Percentiles rank a stretch among this genome's conserved stretches.
phyloP scores from a whole-genome alignment of 2,113 vertebrate species.

The Tamias sibiricus region DNA sequence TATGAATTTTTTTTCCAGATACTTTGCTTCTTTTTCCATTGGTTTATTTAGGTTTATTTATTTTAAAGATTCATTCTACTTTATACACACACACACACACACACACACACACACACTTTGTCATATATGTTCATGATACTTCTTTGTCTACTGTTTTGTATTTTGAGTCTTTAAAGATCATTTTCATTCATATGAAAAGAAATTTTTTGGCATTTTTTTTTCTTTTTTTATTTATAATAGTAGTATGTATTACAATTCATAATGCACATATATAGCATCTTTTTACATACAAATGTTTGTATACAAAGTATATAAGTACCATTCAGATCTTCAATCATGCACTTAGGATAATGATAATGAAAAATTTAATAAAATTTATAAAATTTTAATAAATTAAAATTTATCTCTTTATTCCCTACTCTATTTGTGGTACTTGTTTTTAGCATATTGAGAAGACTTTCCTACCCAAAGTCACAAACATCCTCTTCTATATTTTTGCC shows the following conservation, averaged over 20 bases:
- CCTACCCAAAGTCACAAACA: not conserved
- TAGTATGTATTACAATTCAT: too few species aligned
- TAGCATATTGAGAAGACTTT: not conserved
- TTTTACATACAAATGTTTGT: too few species aligned
- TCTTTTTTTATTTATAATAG: too few species aligned
- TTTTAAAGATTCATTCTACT: not conserved
- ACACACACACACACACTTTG: not conserved
- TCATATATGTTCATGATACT: not conserved
- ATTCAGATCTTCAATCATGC: too few species aligned
- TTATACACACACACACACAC: too few species aligned
- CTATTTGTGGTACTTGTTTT: not conserved
- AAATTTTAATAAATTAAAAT: not conserved
- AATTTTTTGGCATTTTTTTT: too few species aligned
- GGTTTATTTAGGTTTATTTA: conserved; percentile 14
- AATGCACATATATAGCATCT: too few species aligned
- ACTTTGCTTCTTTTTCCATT: conserved; percentile 2
- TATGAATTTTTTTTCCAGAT: not conserved
- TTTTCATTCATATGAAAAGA: not conserved
- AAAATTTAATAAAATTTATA: too few species aligned
- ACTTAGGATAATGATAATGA: too few species aligned
- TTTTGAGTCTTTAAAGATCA: not conserved
- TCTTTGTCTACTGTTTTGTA: not conserved
- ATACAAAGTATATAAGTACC: too few species aligned
- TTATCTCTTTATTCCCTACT: not conserved
- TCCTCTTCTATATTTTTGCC: not conserved